These are phyloP conservation scores for Nebria salina DNA, from an alignment of 2,888 invertebrate species.

Conservation along the genomic window DNA sequence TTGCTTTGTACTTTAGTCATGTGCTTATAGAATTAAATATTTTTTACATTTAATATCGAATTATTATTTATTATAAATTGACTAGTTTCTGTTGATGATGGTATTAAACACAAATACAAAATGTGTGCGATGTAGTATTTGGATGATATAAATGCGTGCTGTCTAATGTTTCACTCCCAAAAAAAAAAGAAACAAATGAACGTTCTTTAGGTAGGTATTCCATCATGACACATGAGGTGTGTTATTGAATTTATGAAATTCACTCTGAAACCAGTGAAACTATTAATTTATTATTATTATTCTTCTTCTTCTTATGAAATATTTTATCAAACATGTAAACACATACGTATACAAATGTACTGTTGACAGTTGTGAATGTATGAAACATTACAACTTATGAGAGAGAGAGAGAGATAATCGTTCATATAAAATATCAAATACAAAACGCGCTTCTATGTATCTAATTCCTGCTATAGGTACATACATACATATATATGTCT, in stretches of 20 bases:
- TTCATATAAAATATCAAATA: neutral
- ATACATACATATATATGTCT: slow-evolving; percentile 18
- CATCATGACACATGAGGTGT: neutral
- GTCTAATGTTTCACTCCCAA: too few relatives aligned
- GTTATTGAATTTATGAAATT: neutral
- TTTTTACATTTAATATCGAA: too few relatives aligned
- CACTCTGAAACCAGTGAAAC: neutral
- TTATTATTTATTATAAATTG: too few relatives aligned
- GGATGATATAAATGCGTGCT: too few relatives aligned
- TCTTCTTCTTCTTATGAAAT: neutral
- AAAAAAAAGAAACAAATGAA: too few relatives aligned
- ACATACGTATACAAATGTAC: neutral
- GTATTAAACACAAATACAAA: too few relatives aligned
- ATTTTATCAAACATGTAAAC: neutral
- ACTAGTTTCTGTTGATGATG: too few relatives aligned
- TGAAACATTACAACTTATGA: neutral
- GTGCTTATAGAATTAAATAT: too few relatives aligned
- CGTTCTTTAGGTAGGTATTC: too few relatives aligned
- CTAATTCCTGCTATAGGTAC: slow-evolving; percentile 23
- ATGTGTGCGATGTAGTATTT: too few relatives aligned
- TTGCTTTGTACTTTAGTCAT: too few relatives aligned
- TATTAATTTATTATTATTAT: neutral
- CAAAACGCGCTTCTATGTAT: slow-evolving; percentile 4
- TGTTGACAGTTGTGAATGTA: slow-evolving; percentile 17
- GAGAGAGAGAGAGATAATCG: neutral